phyloP scores from a whole-genome alignment of 2,113 vertebrate genomes.

The Probosciger aterrimus region DNA sequence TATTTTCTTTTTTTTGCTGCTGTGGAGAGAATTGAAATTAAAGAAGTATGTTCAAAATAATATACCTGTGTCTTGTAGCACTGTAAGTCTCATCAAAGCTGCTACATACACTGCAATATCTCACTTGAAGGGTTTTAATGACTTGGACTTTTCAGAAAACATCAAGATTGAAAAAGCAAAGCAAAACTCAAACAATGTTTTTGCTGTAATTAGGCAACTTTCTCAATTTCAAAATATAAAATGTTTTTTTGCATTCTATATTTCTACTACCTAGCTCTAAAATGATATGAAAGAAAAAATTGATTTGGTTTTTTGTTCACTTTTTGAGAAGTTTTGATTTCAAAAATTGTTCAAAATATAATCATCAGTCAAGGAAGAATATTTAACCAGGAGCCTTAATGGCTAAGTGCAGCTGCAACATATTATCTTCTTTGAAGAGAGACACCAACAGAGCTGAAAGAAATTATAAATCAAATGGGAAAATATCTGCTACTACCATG shows the following conservation, averaged over 20 bases:
- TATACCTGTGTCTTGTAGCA: background rate
- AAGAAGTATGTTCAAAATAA: background rate
- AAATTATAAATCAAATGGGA: background rate
- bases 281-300: background rate
- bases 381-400: background rate
- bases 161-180: background rate
- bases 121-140: background rate
- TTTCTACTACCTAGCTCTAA: background rate
- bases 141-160: background rate
- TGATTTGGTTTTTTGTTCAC: background rate
- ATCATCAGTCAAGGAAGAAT: background rate
- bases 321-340: background rate
- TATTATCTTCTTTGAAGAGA: background rate
- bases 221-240: background rate
- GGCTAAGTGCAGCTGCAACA: background rate
- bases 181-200: background rate
- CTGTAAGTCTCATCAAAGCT: background rate
- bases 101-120: background rate
- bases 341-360: conserved; percentile 9
- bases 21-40: background rate
- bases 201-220: background rate
- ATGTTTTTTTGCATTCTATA: background rate
- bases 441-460: background rate
- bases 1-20: conserved; percentile 4
- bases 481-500: background rate